These are phyloP conservation scores for Brachionus rotundiformis DNA, from an alignment of 1,140 invertebrate species.

Conservation along the genomic window DNA sequence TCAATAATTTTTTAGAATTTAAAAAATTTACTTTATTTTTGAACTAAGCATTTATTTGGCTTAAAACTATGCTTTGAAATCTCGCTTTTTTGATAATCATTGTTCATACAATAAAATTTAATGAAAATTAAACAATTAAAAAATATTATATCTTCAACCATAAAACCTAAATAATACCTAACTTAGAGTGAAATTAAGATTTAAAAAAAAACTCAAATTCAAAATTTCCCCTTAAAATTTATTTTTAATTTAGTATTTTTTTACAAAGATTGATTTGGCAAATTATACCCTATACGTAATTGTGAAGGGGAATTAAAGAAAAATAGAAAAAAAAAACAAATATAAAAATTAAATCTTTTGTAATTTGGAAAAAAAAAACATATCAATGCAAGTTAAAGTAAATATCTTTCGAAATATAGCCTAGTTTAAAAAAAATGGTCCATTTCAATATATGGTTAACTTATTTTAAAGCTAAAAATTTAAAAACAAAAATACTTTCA, in stretches of 20 bases:
- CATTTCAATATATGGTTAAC: neutral
- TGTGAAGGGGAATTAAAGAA: neutral
- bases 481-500: neutral
- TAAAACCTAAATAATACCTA: too few species aligned
- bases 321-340: neutral
- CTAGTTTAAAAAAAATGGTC: neutral
- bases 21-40: too few species aligned
- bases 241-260: neutral
- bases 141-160: too few species aligned
- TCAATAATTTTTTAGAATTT: too few species aligned
- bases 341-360: neutral
- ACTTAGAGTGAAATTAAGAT: neutral
- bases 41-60: too few species aligned
- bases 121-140: too few species aligned
- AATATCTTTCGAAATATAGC: neutral
- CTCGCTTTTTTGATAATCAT: too few species aligned
- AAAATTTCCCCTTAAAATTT: too few species aligned
- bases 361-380: neutral
- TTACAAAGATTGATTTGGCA: neutral
- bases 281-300: neutral
- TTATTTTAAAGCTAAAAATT: neutral
- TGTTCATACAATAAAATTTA: too few species aligned
- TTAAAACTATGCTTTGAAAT: too few species aligned
- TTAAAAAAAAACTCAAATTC: neutral
- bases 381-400: neutral